Conservation (phyloP, 2,113 vertebrate species). For the Rallus limicola region DNA sequence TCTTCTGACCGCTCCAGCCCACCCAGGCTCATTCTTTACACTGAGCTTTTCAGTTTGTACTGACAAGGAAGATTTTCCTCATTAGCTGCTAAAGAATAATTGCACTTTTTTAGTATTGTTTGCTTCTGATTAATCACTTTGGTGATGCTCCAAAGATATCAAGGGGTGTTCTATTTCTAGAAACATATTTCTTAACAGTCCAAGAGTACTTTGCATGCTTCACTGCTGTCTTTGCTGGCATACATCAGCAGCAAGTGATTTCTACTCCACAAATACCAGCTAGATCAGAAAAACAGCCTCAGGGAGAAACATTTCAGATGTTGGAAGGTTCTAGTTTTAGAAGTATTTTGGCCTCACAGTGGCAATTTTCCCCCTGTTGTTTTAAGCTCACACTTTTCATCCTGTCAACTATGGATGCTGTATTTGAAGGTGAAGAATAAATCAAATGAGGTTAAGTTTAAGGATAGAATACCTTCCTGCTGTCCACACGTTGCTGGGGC, state of each 20-base stretch:
- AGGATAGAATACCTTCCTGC: background rate
- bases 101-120: background rate
- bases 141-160: background rate
- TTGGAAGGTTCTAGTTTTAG: background rate
- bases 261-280: background rate
- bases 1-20: background rate
- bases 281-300: background rate
- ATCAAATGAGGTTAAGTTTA: background rate
- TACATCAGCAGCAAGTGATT: background rate
- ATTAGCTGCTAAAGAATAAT: background rate
- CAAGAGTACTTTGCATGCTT: background rate
- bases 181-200: background rate
- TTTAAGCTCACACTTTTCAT: background rate
- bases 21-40: background rate
- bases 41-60: background rate
- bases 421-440: background rate
- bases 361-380: background rate
- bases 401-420: background rate
- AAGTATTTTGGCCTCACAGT: background rate
- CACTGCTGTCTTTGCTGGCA: background rate
- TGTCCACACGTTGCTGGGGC: background rate
- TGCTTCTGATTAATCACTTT: background rate
- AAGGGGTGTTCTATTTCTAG: background rate
- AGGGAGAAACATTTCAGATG: background rate
- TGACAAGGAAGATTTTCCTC: background rate